These are phyloP conservation scores for Liasis olivaceus DNA, from an alignment of 2,797 vertebrate species.

Conservation along the genomic window DNA sequence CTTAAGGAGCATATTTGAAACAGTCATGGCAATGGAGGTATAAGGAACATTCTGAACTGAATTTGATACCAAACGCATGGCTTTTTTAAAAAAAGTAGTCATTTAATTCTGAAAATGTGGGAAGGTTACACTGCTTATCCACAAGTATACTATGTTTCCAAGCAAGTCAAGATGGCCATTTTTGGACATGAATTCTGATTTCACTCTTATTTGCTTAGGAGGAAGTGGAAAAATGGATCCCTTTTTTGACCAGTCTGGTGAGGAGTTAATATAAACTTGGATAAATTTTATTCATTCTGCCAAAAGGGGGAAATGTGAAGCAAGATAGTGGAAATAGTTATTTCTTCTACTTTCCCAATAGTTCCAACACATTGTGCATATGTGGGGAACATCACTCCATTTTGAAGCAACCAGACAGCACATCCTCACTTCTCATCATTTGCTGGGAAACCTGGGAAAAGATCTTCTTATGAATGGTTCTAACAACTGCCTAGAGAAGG, in stretches of 20 bases:
- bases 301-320: background rate
- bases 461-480: background rate
- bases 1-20: slow-evolving; percentile 68
- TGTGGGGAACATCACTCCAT: background rate
- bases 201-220: background rate
- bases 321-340: background rate
- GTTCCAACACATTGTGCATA: background rate
- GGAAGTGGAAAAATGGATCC: background rate
- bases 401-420: background rate
- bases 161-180: background rate
- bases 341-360: background rate
- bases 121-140: background rate
- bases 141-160: background rate
- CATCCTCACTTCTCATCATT: background rate
- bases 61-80: background rate
- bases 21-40: slow-evolving; percentile 48
- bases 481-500: background rate
- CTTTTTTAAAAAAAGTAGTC: background rate
- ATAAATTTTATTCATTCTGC: background rate
- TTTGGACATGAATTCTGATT: background rate
- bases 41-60: slow-evolving; percentile 34
- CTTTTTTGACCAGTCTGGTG: background rate
- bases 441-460: background rate
- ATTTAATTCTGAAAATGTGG: background rate
- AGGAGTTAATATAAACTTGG: background rate